Conservation (phyloP, 2,888 invertebrate genomes). For the Dendrolimus houi region DNA sequence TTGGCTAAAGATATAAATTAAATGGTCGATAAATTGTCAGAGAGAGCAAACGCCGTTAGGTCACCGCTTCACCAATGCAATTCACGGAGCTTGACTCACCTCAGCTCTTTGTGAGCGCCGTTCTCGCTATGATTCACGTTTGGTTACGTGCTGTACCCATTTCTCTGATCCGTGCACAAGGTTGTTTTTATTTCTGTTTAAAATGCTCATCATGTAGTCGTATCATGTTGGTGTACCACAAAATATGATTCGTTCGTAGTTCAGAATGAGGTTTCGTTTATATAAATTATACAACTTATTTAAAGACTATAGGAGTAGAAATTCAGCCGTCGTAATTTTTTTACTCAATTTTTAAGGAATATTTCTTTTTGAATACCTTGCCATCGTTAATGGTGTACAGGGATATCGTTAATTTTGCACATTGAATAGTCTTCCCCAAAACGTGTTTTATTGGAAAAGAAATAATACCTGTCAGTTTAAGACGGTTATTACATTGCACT, state of each 20-base stretch:
- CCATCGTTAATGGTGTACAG: no score
- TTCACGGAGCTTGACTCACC: conserved; percentile 36
- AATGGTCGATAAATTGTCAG: conserved; percentile 6
- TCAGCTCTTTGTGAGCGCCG: conserved; percentile 25
- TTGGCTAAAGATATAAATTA: not conserved
- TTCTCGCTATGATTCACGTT: conserved; percentile 35
- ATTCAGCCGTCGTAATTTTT: no score
- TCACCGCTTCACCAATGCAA: conserved; percentile 22
- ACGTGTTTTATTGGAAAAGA: no score
- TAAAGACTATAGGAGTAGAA: no score
- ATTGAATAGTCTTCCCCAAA: no score
- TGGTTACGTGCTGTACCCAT: conserved; percentile 43
- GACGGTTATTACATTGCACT: no score
- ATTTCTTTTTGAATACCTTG: no score
- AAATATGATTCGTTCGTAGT: conserved; percentile 3
- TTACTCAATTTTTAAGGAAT: no score
- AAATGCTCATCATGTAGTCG: conserved; percentile 25
- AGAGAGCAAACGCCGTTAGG: conserved; percentile 16
- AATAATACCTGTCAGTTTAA: no score
- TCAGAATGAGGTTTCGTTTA: not conserved
- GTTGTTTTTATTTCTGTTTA: conserved; percentile 33
- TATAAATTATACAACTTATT: not conserved
- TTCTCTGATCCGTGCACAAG: conserved; percentile 39
- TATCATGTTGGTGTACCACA: conserved; percentile 10
- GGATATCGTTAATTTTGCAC: no score